phyloP scores from a whole-genome alignment of 2,888 invertebrate species.

The Drosophila rubida region DNA sequence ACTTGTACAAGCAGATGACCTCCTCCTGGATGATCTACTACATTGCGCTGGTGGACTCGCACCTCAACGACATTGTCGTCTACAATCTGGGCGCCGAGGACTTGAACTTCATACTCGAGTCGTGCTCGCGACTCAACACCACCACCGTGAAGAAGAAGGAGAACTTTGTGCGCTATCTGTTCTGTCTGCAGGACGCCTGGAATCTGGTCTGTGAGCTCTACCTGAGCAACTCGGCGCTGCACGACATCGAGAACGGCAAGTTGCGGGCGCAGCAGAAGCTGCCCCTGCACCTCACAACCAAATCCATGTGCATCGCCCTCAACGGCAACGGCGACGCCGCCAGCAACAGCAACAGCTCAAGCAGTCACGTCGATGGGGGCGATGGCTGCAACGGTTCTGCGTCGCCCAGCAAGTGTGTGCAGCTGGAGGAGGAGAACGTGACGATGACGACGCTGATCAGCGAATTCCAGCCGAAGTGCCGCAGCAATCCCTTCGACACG shows the following conservation, averaged over 20 bases:
- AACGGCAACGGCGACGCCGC: constrained; percentile 68
- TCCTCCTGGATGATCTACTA: constrained; percentile 96
- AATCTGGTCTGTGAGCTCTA: constrained; percentile 87
- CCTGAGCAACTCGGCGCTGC: constrained; percentile 85
- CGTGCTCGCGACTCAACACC: constrained; percentile 86
- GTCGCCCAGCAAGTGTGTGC: constrained; percentile 79
- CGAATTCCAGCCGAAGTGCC: constrained; percentile 84
- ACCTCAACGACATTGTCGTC: constrained; percentile 89
- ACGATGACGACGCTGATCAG: constrained; percentile 85
- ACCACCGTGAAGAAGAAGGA: constrained; percentile 86
- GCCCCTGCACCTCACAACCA: constrained; percentile 53
- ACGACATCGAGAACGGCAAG: constrained; percentile 83
- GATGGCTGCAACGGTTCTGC: constrained; percentile 15
- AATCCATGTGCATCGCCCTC: constrained; percentile 72
- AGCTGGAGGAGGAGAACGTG: constrained; percentile 82
- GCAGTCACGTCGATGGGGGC: not conserved
- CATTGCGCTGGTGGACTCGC: constrained; percentile 93
- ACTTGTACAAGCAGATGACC: constrained; percentile 96
- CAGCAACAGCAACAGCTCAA: constrained; percentile 14
- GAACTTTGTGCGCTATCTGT: constrained; percentile 87
- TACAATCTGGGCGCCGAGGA: constrained; percentile 88
- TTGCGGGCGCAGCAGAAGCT: constrained; percentile 55
- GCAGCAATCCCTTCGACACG: constrained; percentile 84
- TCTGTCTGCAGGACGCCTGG: constrained; percentile 88
- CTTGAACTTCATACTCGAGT: constrained; percentile 88